phyloP scores from a whole-genome alignment of 2,797 vertebrate species.

The Lateolabrax maculatus region DNA sequence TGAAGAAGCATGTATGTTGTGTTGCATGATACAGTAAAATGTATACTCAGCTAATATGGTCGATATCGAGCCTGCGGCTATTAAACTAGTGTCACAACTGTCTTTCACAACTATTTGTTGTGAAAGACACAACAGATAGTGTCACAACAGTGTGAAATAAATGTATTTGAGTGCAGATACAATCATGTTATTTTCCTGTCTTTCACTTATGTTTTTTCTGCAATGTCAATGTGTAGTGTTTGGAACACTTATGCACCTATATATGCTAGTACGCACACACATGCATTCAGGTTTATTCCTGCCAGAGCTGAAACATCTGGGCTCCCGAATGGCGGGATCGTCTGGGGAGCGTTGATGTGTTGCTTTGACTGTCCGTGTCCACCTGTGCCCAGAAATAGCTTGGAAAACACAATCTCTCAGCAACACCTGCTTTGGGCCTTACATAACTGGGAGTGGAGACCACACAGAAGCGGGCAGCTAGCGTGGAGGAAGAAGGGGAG shows the following conservation, averaged over 20 bases:
- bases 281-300: slow-evolving; percentile 17
- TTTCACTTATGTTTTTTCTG: slow-evolving; percentile 25
- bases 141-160: slow-evolving; percentile 41
- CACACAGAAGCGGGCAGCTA: slow-evolving; percentile 27
- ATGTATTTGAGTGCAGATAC: slow-evolving; percentile 40
- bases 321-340: slow-evolving; percentile 14
- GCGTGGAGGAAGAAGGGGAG: slow-evolving; percentile 2
- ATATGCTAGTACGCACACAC: background rate
- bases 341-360: slow-evolving; percentile 61
- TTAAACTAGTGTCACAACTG: slow-evolving; percentile 44
- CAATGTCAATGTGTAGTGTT: slow-evolving; percentile 22
- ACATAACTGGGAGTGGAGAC: slow-evolving; percentile 48
- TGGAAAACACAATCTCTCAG: slow-evolving; percentile 60
- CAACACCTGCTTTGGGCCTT: slow-evolving; percentile 71
- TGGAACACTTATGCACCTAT: background rate
- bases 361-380: slow-evolving; percentile 67
- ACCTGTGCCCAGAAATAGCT: slow-evolving; percentile 75
- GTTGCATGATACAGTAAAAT: slow-evolving; percentile 21
- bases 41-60: background rate
- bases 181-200: slow-evolving; percentile 32
- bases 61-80: slow-evolving; percentile 23
- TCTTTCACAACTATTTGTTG: too few relatives aligned
- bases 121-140: too few relatives aligned
- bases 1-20: slow-evolving; percentile 31
- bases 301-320: slow-evolving; percentile 60